Conservation (phyloP, 2,888 invertebrate genomes). For the Callimorpha dominula region DNA sequence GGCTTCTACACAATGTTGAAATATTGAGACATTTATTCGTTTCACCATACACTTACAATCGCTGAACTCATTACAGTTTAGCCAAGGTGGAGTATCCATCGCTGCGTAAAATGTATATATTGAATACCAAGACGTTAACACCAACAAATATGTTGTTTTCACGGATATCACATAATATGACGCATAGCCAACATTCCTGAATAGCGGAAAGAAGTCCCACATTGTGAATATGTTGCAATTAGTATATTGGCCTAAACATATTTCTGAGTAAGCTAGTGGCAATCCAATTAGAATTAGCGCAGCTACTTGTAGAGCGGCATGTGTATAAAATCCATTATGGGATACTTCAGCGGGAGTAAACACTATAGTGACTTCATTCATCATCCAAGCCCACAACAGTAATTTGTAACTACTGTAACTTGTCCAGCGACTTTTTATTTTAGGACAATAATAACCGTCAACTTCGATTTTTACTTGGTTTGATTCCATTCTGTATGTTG, state of each 20-base stretch:
- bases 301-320: slow-evolving; percentile 58
- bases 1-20: slow-evolving; percentile 78
- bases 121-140: slow-evolving; percentile 73
- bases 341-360: slow-evolving; percentile 67
- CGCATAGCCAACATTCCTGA: slow-evolving; percentile 71
- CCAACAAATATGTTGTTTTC: slow-evolving; percentile 67
- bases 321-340: slow-evolving; percentile 69
- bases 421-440: slow-evolving; percentile 65
- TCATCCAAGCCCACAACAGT: slow-evolving; percentile 75
- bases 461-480: slow-evolving; percentile 39
- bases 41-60: slow-evolving; percentile 76
- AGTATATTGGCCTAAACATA: slow-evolving; percentile 77
- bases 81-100: slow-evolving; percentile 75
- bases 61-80: slow-evolving; percentile 69
- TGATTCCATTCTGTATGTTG: slow-evolving; percentile 31
- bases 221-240: slow-evolving; percentile 69
- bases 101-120: slow-evolving; percentile 72
- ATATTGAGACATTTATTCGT: slow-evolving; percentile 70
- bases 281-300: slow-evolving; percentile 72
- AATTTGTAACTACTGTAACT: slow-evolving; percentile 69
- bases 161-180: slow-evolving; percentile 65
- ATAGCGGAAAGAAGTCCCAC: slow-evolving; percentile 78
- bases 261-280: slow-evolving; percentile 78
- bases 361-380: slow-evolving; percentile 70
- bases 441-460: slow-evolving; percentile 53